Conservation (phyloP, 1,140 invertebrate species). For the Tenebrio molitor region DNA sequence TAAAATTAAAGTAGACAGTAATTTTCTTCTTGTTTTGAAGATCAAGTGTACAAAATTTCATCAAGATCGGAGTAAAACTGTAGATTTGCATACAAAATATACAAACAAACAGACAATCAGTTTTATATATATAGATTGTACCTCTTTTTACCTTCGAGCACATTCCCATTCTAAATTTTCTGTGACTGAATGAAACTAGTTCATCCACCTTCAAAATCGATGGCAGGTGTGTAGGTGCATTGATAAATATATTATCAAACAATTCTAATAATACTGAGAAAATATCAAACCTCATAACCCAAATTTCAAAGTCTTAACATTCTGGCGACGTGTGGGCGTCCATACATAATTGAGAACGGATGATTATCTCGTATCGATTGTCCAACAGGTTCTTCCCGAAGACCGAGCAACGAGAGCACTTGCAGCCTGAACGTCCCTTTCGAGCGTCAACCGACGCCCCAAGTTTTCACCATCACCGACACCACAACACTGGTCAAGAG, state of each 20-base stretch:
- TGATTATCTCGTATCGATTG: too few species aligned
- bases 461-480: slow-evolving; percentile 37
- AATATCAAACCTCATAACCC: not conserved
- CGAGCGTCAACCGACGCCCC: slow-evolving; percentile 53
- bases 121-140: too few species aligned
- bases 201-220: slow-evolving; percentile 19
- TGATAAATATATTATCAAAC: not conserved
- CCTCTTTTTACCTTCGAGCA: too few species aligned
- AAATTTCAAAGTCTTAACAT: not conserved
- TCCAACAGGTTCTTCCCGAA: slow-evolving; percentile 61
- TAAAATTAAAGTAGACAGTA: too few species aligned
- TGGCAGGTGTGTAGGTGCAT: not conserved
- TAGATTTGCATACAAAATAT: too few species aligned
- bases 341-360: not conserved
- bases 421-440: slow-evolving; percentile 61
- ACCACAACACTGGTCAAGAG: slow-evolving; percentile 44
- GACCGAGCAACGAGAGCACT: slow-evolving; percentile 61
- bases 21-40: too few species aligned
- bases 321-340: not conserved
- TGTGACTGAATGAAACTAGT: too few species aligned
- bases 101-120: too few species aligned
- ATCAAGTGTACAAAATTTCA: too few species aligned
- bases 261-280: not conserved
- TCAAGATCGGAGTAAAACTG: too few species aligned
- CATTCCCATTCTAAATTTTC: too few species aligned